A percentile compares a stretch with the other conserved stretches of the same genome.
Conservation (phyloP, 2,888 invertebrate species). For the Tachystola acroxantha region DNA sequence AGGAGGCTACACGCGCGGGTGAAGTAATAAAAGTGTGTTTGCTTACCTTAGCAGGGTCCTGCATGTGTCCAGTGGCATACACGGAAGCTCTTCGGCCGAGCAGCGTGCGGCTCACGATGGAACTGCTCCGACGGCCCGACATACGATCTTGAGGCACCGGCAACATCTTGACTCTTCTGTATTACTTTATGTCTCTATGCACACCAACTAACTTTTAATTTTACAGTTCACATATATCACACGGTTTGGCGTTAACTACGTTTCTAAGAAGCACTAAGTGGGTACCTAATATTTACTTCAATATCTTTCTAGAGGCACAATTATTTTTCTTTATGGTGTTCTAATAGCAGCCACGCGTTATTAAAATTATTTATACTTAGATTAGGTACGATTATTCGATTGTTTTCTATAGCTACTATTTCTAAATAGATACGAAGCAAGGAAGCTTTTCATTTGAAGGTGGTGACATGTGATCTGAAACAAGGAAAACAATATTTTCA, state of each 20-base stretch:
- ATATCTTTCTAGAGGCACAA: constrained; percentile 30
- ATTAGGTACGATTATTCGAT: no score
- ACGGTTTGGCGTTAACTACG: constrained; percentile 7
- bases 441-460: background rate
- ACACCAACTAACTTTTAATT: background rate
- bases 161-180: constrained; percentile 46
- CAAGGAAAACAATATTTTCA: constrained; percentile 11
- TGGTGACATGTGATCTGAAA: constrained; percentile 14
- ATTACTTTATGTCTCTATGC: background rate
- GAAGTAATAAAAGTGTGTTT: no score
- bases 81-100: constrained; percentile 82
- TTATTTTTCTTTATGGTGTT: constrained; percentile 21
- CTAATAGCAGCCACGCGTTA: constrained; percentile 3
- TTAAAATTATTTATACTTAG: no score
- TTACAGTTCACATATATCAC: constrained; percentile 2
- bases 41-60: constrained; percentile 82
- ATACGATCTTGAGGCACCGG: constrained; percentile 75
- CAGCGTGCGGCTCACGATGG: constrained; percentile 81
- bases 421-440: background rate
- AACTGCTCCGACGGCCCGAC: constrained; percentile 82
- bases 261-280: background rate
- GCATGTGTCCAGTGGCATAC: constrained; percentile 78
- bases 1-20: no score
- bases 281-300: background rate
- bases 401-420: no score